Conservation (phyloP, 2,888 invertebrate genomes). For the Zaprionus bogoriensis region DNA sequence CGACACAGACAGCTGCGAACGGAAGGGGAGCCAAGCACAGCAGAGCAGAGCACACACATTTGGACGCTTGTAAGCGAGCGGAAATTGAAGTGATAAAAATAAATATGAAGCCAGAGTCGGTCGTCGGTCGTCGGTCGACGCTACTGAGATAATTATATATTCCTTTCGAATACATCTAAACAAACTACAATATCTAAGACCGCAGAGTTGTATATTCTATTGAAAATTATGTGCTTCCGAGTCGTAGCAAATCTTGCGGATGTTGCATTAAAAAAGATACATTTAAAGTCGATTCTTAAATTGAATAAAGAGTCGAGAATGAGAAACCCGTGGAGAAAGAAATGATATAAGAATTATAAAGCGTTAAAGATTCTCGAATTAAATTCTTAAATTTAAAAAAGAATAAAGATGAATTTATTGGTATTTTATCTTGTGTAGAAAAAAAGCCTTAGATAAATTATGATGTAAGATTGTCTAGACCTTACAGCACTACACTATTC, state of each 20-base stretch:
- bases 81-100: conserved; percentile 76
- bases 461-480: no score
- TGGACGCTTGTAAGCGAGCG: conserved; percentile 57
- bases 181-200: conserved; percentile 1
- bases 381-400: no score
- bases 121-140: conserved; percentile 5
- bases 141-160: conserved; percentile 56
- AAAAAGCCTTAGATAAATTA: no score
- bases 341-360: no score
- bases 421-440: no score
- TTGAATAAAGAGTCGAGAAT: no score
- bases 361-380: no score
- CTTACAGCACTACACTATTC: no score
- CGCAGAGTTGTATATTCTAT: no score
- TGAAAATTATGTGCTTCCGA: background rate
- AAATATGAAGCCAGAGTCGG: conserved; percentile 64
- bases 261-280: background rate
- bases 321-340: no score
- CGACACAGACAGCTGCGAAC: conserved; percentile 27
- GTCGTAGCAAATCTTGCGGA: background rate
- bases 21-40: conserved; percentile 30
- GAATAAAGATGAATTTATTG: no score
- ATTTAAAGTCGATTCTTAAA: no score
- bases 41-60: conserved; percentile 4
- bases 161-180: conserved; percentile 11